Percentiles rank a stretch among this genome's conserved stretches.
Evolutionary conservation across 2,888 invertebrate species (phyloP).

Genomic region (Cheilosia soror): DNA sequence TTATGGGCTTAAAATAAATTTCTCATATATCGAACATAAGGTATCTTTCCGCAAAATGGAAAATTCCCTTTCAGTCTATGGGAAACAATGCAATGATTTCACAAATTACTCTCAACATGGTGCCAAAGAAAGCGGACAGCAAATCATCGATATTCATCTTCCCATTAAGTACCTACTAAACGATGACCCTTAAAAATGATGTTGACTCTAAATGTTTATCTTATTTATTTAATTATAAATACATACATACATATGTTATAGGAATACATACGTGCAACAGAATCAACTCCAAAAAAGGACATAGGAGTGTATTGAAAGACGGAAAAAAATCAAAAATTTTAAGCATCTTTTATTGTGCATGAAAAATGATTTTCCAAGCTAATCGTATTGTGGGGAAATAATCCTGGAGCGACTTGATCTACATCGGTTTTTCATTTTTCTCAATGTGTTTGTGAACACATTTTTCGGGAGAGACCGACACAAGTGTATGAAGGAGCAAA

Average conservation of each 20-base stretch:
- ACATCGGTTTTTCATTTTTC: conserved; percentile 44
- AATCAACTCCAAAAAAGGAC: no score
- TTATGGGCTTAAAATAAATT: conserved; percentile 50
- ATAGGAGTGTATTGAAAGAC: conserved; percentile 18
- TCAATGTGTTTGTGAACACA: conserved; percentile 41
- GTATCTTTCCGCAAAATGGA: conserved; percentile 36
- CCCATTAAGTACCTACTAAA: no score
- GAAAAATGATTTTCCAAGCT: conserved; percentile 66
- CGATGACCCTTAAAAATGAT: no score
- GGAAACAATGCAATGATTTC: conserved; percentile 42
- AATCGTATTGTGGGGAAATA: conserved; percentile 65
- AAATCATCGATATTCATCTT: no score
- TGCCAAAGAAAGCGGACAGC: no score
- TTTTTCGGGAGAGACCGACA: conserved; percentile 34
- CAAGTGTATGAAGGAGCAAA: conserved; percentile 7
- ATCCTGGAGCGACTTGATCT: conserved; percentile 64
- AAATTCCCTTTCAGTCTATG: conserved; percentile 3
- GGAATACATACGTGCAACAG: no score
- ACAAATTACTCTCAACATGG: no score
- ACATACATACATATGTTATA: no score
- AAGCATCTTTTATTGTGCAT: conserved; percentile 62
- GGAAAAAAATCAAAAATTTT: conserved; percentile 46
- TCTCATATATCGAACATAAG: conserved; percentile 38
- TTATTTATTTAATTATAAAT: no score
- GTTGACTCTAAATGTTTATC: no score